phyloP scores from a whole-genome alignment of 92 coral and sea anemone genomes.

The Nematostella vectensis region DNA sequence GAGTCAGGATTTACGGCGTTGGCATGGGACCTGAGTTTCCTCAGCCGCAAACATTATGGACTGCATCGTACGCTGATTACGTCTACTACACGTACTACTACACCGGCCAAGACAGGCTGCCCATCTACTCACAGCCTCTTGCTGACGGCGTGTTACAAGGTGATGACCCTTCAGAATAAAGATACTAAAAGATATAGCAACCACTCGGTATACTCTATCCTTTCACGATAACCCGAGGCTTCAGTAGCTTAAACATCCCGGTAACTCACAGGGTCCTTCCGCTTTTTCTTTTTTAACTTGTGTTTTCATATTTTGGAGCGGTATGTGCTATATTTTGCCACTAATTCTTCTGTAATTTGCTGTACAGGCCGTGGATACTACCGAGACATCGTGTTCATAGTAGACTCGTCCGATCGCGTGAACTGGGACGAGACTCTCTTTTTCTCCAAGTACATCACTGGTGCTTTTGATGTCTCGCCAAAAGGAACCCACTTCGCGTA shows the following conservation, averaged over 20 bases:
- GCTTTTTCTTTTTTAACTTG: too few relatives aligned
- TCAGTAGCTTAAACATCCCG: too few relatives aligned
- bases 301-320: too few relatives aligned
- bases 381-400: conserved; percentile 31
- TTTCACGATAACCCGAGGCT: too few relatives aligned
- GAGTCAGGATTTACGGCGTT: conserved; percentile 18
- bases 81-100: conserved; percentile 25
- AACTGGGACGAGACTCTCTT: conserved; percentile 26
- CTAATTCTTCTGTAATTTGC: too few relatives aligned
- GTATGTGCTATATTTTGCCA: too few relatives aligned
- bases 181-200: too few relatives aligned
- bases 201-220: too few relatives aligned
- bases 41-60: conserved; percentile 18
- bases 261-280: too few relatives aligned
- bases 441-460: conserved; percentile 28
- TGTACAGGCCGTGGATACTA: conserved; percentile 14
- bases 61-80: conserved; percentile 23
- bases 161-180: too few relatives aligned
- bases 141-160: conserved; percentile 11
- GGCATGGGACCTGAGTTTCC: conserved; percentile 17
- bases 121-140: conserved; percentile 12
- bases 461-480: conserved; percentile 26
- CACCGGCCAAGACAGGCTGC: conserved; percentile 6
- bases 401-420: conserved; percentile 32
- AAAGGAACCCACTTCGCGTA: conserved; percentile 40